Base-by-base conservation (phyloP, 2,888 invertebrate species). In the Lottia scabra region DNA sequence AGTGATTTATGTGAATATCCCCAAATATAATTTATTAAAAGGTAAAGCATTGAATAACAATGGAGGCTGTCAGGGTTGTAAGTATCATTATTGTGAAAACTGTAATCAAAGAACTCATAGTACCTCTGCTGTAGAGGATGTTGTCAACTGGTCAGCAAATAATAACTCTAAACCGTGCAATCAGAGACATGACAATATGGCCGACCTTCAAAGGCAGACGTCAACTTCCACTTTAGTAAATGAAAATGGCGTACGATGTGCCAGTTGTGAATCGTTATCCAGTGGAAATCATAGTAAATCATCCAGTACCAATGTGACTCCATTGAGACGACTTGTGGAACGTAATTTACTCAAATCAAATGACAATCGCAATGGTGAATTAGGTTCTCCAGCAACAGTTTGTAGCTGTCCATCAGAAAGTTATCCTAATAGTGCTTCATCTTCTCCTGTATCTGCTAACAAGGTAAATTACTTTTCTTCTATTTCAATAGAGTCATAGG, bases 71-170 rank as follows among this genome's bases (percentile, higher is more conserved):
- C 38, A 19, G 38, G 15, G 65, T 30, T 27, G 44, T 30, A 44
- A 73, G 23, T 26, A 68, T 63, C 73, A 65, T 48, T 68, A 27
- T 44, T 74, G 30, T 64, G 70, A 64, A 38, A 69, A 63, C 16
- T 56, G 65, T 44, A 70, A 43, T 48, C 73, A 75, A 30, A 74
- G 83, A 30, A 83, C 82, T 27, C 80, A 83, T 45, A 84, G 83
- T 78, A 80, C 83, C 0, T 84, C 84, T 3, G 82, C 82, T 15
- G 78, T 82, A 13, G 84, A 84, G 63, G 83, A 84, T 46, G 73
- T 79, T 10, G 66, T 80, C 8, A 67, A 65, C 13, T 79, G 74
- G 76, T 63, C 72, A 0, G 13, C 70, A 27, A 65, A 74, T 26
- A 26, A n/a, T 15, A 26, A 48, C 23, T 16, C 43, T 3, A 23